phyloP scores from a whole-genome alignment of 2,888 invertebrate genomes.

The Notodonta ziczac region DNA sequence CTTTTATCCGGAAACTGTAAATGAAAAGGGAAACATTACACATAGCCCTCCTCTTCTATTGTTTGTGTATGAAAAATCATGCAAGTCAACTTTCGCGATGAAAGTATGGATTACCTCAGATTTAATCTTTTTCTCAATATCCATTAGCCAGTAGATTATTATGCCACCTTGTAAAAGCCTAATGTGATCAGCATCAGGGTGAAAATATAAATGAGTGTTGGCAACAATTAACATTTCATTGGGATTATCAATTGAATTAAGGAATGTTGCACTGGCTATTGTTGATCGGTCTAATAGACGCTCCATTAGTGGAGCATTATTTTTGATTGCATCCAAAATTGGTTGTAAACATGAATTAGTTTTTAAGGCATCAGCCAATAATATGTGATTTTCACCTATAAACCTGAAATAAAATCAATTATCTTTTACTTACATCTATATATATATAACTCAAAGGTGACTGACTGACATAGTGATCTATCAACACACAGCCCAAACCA shows the following conservation, averaged over 20 bases:
- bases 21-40: conserved; percentile 8
- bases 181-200: conserved; percentile 95
- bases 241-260: conserved; percentile 84
- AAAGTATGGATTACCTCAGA: conserved; percentile 48
- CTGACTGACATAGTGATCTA: no score
- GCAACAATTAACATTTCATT: conserved; percentile 87
- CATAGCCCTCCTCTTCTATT: no score
- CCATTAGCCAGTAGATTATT: conserved; percentile 88
- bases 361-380: conserved; percentile 85
- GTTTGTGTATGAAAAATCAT: no score
- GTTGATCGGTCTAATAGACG: conserved; percentile 87
- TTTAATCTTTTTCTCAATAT: conserved; percentile 74
- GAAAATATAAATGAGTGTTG: conserved; percentile 97
- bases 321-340: conserved; percentile 86
- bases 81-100: no score
- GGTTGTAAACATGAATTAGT: conserved; percentile 77
- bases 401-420: conserved; percentile 69
- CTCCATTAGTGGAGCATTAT: conserved; percentile 82
- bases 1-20: conserved; percentile 62
- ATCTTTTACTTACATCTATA: no score
- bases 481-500: no score
- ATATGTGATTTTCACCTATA: conserved; percentile 79
- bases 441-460: no score
- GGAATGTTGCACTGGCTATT: conserved; percentile 85
- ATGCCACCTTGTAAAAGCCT: conserved; percentile 93